phyloP scores from a whole-genome alignment of 2,113 vertebrate species.

The Gymnarchus niloticus region DNA sequence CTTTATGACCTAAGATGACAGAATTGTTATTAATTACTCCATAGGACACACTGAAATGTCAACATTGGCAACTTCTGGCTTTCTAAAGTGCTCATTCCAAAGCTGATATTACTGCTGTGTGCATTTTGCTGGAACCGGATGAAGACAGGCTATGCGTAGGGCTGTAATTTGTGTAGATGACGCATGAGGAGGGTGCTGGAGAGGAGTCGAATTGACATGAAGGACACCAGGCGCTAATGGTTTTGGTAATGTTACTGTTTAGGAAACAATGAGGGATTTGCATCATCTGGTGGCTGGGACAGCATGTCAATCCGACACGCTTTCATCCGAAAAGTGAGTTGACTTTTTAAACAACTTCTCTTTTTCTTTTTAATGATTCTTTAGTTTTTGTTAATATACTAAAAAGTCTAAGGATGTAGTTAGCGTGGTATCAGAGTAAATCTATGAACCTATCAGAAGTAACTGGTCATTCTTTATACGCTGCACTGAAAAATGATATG shows the following conservation, averaged over 20 bases:
- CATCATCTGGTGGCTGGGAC: conserved; percentile 64
- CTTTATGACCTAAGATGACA: not conserved
- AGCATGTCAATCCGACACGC: conserved; percentile 71
- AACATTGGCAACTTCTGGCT: not conserved
- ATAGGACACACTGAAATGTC: not conserved
- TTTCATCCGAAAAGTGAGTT: conserved; percentile 83
- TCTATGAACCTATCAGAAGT: not conserved
- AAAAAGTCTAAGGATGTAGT: not conserved
- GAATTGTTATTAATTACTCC: not conserved
- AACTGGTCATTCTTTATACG: not conserved
- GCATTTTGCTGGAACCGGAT: not conserved
- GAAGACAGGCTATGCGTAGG: not conserved
- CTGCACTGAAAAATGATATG: not conserved
- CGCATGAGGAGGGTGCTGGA: not conserved
- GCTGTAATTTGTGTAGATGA: not conserved
- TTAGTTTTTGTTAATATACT: not conserved
- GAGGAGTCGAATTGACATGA: not conserved
- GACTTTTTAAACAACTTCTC: not conserved
- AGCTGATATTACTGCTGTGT: not conserved
- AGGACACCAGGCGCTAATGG: not conserved
- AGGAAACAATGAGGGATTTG: conserved; percentile 59
- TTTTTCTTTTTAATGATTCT: not conserved
- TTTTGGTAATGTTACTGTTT: conserved; percentile 3
- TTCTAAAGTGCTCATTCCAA: not conserved
- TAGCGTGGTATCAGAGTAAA: not conserved